Evolutionary conservation across 2,113 vertebrate genomes (phyloP).

Genomic region (Ailurus styani): DNA sequence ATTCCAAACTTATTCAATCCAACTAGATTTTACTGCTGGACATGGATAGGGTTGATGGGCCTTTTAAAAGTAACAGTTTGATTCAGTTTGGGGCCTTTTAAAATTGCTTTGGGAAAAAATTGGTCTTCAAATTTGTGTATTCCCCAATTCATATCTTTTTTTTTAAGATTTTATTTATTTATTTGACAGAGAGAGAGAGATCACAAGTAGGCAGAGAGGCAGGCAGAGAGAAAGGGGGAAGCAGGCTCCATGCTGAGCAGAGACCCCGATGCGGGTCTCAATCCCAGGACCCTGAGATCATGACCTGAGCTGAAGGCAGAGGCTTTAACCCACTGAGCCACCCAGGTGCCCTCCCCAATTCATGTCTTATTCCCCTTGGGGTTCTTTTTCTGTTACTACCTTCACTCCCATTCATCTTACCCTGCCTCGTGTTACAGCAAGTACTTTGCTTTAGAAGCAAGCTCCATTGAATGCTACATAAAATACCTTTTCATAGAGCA

Average conservation of each 20-base stretch:
- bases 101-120: slow-evolving; percentile 30
- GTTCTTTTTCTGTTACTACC: background rate
- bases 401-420: background rate
- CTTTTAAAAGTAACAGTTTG: background rate
- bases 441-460: background rate
- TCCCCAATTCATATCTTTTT: background rate
- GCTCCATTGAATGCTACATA: background rate
- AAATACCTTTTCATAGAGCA: slow-evolving; percentile 10
- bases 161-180: too few species aligned
- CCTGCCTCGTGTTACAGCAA: background rate
- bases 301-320: too few species aligned
- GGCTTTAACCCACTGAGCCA: too few species aligned
- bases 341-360: too few species aligned
- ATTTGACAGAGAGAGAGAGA: too few species aligned
- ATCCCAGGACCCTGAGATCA: too few species aligned
- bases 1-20: background rate
- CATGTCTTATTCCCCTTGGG: background rate
- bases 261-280: too few species aligned
- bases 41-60: background rate
- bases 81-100: slow-evolving; percentile 17
- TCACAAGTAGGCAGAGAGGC: too few species aligned
- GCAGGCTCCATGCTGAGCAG: too few species aligned
- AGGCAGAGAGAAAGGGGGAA: too few species aligned
- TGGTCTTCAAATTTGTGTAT: slow-evolving; percentile 24
- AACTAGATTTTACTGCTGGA: background rate